These are phyloP conservation scores for Embiotoca jacksoni DNA, from an alignment of 2,113 vertebrate genomes.

Conservation along the genomic window DNA sequence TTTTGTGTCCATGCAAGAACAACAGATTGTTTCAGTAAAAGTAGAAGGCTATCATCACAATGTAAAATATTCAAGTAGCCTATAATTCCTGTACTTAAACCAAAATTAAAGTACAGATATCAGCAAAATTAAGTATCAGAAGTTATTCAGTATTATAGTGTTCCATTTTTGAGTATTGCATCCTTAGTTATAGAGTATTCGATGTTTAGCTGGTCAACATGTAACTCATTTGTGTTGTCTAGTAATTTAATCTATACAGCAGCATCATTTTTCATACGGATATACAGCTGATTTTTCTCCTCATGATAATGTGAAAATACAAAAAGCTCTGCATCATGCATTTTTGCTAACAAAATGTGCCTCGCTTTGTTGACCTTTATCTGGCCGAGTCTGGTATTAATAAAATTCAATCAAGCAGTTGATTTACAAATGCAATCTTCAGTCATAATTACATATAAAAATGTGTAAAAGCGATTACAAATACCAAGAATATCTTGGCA, in stretches of 20 bases:
- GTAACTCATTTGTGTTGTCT: not conserved
- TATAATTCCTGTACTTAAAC: not conserved
- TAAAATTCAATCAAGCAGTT: constrained; percentile 3
- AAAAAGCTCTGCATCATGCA: too few relatives aligned
- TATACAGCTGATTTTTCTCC: too few relatives aligned
- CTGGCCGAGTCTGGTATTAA: constrained; percentile 2
- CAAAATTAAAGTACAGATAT: not conserved
- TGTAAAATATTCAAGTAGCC: not conserved
- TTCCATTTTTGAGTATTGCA: not conserved
- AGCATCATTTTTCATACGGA: too few relatives aligned
- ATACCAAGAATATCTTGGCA: not conserved
- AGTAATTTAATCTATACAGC: not conserved
- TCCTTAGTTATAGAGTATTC: too few relatives aligned
- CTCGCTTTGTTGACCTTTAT: constrained; percentile 10
- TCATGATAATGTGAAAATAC: too few relatives aligned
- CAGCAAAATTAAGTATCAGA: not conserved
- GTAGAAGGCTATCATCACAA: not conserved
- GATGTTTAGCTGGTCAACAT: not conserved
- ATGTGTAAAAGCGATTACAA: not conserved
- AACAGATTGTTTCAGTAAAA: too few relatives aligned
- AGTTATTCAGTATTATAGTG: not conserved
- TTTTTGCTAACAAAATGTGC: constrained; percentile 14
- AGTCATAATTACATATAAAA: not conserved
- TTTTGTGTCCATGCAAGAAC: not conserved
- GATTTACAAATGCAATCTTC: not conserved